Conservation (phyloP, 2,113 vertebrate species). For the Phrynosoma blainvillii region DNA sequence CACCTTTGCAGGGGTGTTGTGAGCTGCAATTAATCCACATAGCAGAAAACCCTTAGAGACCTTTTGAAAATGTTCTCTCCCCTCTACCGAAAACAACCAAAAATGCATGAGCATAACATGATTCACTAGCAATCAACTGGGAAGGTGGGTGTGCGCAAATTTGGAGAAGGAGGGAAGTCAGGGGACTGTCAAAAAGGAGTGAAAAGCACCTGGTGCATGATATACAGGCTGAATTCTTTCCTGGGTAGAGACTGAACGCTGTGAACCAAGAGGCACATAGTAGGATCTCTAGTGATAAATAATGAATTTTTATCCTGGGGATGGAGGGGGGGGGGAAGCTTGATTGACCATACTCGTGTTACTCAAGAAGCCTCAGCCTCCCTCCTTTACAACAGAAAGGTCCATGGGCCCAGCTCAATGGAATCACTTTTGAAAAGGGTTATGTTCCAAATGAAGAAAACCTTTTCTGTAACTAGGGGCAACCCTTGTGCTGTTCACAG, state of each 20-base stretch:
- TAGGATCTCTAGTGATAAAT: neutral
- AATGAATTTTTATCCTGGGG: neutral
- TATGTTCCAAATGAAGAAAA: neutral
- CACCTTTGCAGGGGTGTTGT: neutral
- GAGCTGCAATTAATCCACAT: neutral
- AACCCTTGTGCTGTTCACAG: slow-evolving; percentile 1
- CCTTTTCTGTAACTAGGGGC: slow-evolving; percentile 22
- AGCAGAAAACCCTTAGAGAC: slow-evolving; percentile 1
- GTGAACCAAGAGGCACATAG: neutral
- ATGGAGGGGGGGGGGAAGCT: neutral
- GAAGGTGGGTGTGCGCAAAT: neutral
- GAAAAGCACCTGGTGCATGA: neutral
- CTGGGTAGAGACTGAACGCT: neutral
- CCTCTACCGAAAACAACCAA: neutral
- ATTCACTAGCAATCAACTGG: neutral
- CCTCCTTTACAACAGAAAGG: neutral
- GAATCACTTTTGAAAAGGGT: neutral
- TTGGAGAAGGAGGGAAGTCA: fast-evolving
- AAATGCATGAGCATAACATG: neutral
- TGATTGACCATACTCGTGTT: neutral
- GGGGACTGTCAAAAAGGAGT: neutral
- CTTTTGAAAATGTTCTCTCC: neutral
- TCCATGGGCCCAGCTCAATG: neutral
- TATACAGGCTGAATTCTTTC: neutral
- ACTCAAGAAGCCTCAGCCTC: neutral